Conservation (phyloP, 2,888 invertebrate genomes). For the Anodontia alba region DNA sequence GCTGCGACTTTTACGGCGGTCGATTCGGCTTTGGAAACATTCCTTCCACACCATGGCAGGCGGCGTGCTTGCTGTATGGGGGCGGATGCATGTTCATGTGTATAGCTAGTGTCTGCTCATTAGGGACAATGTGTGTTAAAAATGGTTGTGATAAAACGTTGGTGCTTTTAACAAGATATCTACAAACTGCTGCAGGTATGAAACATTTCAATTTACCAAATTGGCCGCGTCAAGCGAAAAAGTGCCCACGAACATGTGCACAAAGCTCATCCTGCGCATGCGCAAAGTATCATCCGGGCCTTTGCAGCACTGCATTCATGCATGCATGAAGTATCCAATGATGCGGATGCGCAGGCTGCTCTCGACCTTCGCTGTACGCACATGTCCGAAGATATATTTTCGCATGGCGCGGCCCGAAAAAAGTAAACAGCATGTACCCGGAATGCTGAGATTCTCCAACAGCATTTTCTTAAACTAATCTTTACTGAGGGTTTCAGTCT, state of each 20-base stretch:
- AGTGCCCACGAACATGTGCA: no score
- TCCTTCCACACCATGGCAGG: constrained; percentile 82
- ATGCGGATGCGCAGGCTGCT: no score
- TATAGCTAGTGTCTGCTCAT: constrained; percentile 77
- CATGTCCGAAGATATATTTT: no score
- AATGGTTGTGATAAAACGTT: constrained; percentile 72
- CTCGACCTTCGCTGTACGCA: no score
- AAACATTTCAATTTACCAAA: no score
- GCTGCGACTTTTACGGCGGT: constrained; percentile 77
- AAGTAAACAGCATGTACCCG: no score
- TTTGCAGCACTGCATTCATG: not conserved
- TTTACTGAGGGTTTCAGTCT: no score
- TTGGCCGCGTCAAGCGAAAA: no score
- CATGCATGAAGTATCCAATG: no score
- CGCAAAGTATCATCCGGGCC: not conserved
- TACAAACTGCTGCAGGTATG: constrained; percentile 82
- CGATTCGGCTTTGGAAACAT: constrained; percentile 75
- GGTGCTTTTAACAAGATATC: constrained; percentile 75
- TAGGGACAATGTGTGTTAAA: constrained; percentile 75
- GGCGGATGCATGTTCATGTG: constrained; percentile 81
- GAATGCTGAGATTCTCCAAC: no score
- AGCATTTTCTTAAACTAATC: no score
- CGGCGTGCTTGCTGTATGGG: constrained; percentile 81
- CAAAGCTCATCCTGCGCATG: not conserved
- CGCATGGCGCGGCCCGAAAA: no score